Base-by-base conservation (phyloP, 2,888 invertebrate species). In the Thecophora atra region DNA sequence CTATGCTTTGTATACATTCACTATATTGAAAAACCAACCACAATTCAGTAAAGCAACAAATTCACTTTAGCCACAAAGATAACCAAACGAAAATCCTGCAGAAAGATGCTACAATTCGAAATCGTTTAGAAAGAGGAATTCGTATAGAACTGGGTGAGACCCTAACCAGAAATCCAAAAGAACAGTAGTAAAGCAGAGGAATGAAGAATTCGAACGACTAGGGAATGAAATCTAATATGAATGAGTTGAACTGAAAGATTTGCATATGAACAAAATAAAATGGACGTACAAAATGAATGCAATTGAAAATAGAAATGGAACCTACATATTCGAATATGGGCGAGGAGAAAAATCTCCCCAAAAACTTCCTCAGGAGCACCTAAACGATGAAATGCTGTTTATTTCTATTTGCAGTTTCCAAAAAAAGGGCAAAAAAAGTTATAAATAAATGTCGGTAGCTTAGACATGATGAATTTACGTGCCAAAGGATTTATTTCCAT, bases 221-320 rank as follows among this genome's bases (percentile, higher is more conserved):
- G 5, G 24, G 44, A 21, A 70, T 15, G 70, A 63, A 70, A 70
- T 52, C 17, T 52, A 63, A 63, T 63, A 62, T 21, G 63, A 24
- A 52, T 62, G 37, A 70, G 58, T 62, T 52, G 37, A 42, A n/a
- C 24, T 11, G 11, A 30, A 19, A 63, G 62, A 70, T 70, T 37
- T 70, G 63, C 51, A 70, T 63, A 70, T 63, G 70, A 62, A 70
- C 51, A 68, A 44, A 21, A 42, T 58, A 58, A 24, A 26, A 15
- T 17, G 24, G 58, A 58, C 21, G 28, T 13, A 28, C 6, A 58
- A 58, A 58, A 15, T 13, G 15, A 24, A 6, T 58, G 58, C 26
- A 26, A 26, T 58, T 11, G 54, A 19, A 13, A 19, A 54, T 54
- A 21, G 21, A 21, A 54, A 8, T 6, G 37, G 3, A 21, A 54